Base-by-base conservation (phyloP, 2,113 vertebrate genomes). In the Aramus guarauna region DNA sequence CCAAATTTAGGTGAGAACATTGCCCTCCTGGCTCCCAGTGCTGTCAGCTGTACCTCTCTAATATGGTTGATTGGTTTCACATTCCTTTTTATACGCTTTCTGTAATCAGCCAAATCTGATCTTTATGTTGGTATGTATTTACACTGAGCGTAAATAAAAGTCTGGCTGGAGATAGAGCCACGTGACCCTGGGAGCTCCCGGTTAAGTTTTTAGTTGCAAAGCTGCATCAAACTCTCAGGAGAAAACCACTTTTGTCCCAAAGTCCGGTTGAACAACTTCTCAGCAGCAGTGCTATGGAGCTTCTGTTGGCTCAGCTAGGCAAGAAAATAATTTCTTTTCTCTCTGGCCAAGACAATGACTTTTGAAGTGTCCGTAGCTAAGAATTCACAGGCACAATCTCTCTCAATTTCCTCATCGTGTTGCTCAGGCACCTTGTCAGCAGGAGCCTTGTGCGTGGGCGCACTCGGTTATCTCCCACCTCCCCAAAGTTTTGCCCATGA, bases 1-100 rank as follows among this genome's bases (percentile, higher is more conserved):
- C 43, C 37, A 12, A 4, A 43, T 41, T 41, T 9, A 23, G 62
- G 14, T 22, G 17, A 17, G 55, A 32, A 29, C 56, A 39, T 26
- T 71, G n/a, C 34, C 67, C 50, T 86, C 45, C 43, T 75, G 82
- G 47, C 59, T 88, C 24, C 36, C 5, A 1, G 22, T 23, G 56
- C 12, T 43, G n/a, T 18, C 43, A 76, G 0, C 24, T 15, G 11
- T 37, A 5, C 32, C 45, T 48, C 73, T 59, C 0, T 6, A 7
- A 37, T 5, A 4, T 3, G 24, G 7, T 22, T 29, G 41, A 14
- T 15, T 45, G 53, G 30, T 62, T 88, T 67, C 52, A 77, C 37
- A 6, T 68, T 74, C 9, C 43, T 47, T 87, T 34, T 67, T 48
- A 34, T n/a, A 6, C 16, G 1, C 36, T 72, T 48, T 30, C 30